Base-by-base conservation (phyloP, 2,113 vertebrate species). In the Theristicus caerulescens region DNA sequence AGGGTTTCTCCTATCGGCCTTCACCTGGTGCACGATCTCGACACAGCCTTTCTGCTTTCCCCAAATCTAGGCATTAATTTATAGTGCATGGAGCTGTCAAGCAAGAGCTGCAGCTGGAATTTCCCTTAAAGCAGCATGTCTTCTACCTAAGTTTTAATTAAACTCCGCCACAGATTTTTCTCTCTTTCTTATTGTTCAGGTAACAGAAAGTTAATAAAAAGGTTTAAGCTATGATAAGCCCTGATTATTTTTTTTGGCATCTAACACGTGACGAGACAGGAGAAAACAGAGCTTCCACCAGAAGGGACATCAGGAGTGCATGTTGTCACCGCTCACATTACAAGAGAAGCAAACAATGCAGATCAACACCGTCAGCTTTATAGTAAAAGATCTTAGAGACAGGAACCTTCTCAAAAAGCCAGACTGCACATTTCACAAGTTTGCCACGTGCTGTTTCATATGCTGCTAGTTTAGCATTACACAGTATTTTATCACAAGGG, bases 171-270 rank as follows among this genome's bases (percentile, higher is more conserved):
- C 21, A 49, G 36, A 61, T 64, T 76, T 76, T 65, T 77, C 13
- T 66, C 16, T 25, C 18, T 77, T 47, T 86, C 29, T 44, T 67
- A 4, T 20, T 72, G 25, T 42, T 51, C 32, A 55, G 42, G 34
- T n/a, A 84, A 58, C 8, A n/a, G n/a, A 80, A 47, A 77, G 44
- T 89, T 78, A 91, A 57, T 55, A 40, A 57, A 94, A 77, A 44
- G 5, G 16, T 47, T 71, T 64, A 73, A 91, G 20, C 2, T 64
- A 11, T 47, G 10, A 14, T 64, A 73, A 89, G 15, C 7, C 0
- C 1, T 16, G 13, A 8, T 40, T 19, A 5, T 29, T 38, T 36
- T 18, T 12, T 24, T 38, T 32, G 24, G 0, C 2, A 72, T 25
- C 52, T 58, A 74, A 76, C 31, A 47, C 1, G 5, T 59, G n/a